Evolutionary conservation across 2,113 vertebrate species (phyloP).

Genomic region (Atherinomorus stipes): DNA sequence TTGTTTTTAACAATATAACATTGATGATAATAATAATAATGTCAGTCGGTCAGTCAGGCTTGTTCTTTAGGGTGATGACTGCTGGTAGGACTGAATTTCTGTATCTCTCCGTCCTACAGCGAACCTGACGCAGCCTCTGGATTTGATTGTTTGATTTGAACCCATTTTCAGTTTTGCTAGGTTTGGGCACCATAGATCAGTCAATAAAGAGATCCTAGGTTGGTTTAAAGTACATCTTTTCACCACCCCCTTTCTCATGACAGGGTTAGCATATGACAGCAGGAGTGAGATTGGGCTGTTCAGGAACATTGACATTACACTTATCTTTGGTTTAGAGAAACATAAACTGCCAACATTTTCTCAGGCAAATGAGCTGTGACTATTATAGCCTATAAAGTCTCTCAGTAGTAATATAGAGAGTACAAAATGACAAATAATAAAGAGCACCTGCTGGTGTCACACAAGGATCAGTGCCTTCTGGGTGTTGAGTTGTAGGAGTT

Average conservation of each 20-base stretch:
- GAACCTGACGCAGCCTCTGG: too few species aligned
- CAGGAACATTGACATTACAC: neutral
- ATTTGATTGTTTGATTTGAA: too few species aligned
- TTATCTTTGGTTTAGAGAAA: neutral
- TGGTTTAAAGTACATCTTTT: neutral
- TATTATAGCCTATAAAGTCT: neutral
- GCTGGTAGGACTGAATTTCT: too few species aligned
- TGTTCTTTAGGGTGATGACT: too few species aligned
- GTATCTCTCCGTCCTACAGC: too few species aligned
- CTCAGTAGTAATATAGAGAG: too few species aligned
- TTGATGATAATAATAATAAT: too few species aligned
- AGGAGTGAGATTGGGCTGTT: neutral
- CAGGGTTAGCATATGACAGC: neutral
- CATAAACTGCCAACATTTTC: neutral
- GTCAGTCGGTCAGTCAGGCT: too few species aligned
- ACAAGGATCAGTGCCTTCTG: conserved; percentile 40
- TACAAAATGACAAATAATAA: conserved; percentile 53
- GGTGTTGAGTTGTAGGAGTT: conserved; percentile 40
- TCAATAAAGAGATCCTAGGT: neutral
- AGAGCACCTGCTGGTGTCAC: conserved; percentile 71
- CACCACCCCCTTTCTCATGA: neutral
- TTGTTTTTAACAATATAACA: too few species aligned
- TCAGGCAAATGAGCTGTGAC: neutral
- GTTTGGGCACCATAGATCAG: neutral
- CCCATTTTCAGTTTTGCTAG: neutral